Conservation (phyloP, 2,113 vertebrate genomes). For the Colaptes auratus region DNA sequence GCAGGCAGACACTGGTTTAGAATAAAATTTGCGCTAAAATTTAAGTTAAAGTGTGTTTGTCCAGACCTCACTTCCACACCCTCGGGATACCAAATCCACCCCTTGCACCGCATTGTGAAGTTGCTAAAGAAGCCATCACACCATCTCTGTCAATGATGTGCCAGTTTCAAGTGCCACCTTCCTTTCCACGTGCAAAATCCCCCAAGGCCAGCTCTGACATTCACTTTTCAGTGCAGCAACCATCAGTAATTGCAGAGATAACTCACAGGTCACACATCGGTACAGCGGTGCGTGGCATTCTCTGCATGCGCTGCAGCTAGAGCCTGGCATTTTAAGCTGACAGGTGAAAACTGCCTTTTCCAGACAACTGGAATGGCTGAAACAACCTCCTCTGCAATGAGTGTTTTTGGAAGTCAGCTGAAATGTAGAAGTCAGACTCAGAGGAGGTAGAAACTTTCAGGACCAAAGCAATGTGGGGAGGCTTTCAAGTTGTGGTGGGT, state of each 20-base stretch:
- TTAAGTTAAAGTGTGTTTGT: not conserved
- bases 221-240: not conserved
- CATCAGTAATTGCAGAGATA: too few species aligned
- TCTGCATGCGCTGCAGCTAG: not conserved
- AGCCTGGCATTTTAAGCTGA: not conserved
- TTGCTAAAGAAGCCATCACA: not conserved
- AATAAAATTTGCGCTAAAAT: not conserved
- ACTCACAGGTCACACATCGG: accelerated
- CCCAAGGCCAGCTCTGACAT: not conserved
- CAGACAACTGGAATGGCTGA: not conserved
- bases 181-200: not conserved
- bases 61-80: not conserved
- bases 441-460: not conserved
- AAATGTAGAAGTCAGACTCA: not conserved
- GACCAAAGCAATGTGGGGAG: not conserved
- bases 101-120: not conserved
- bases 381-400: not conserved
- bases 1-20: not conserved
- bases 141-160: not conserved
- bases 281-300: accelerated
- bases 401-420: not conserved
- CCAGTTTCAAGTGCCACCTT: not conserved
- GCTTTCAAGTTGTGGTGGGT: too few species aligned
- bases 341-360: not conserved
- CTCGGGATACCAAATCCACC: accelerated